phyloP scores from a whole-genome alignment of 2,888 invertebrate species.

The Acanthosepion esculentum region DNA sequence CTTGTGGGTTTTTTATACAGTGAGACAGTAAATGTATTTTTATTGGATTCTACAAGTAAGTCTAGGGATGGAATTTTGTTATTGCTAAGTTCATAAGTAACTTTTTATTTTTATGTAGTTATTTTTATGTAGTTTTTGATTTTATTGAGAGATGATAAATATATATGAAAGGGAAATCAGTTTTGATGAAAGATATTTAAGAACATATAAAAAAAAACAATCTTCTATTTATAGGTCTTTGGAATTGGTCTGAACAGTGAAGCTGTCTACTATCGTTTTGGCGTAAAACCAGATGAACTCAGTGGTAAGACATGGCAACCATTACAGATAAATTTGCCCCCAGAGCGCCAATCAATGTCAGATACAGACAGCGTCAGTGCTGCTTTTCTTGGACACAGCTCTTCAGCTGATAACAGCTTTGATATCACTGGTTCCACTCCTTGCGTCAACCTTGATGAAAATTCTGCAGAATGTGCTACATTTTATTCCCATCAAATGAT shows the following conservation, averaged over 20 bases:
- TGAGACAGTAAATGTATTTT: no score
- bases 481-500: conserved; percentile 44
- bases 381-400: conserved; percentile 34
- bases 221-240: conserved; percentile 64
- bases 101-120: no score
- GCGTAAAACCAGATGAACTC: conserved; percentile 73
- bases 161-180: no score
- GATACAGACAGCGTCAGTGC: conserved; percentile 48
- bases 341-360: conserved; percentile 36
- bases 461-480: conserved; percentile 45
- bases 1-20: no score
- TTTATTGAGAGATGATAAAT: no score
- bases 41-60: no score
- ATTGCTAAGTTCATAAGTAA: no score
- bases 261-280: conserved; percentile 65
- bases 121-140: no score
- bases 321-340: conserved; percentile 48
- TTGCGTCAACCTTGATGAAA: conserved; percentile 42
- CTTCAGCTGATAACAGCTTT: not conserved
- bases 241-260: conserved; percentile 65
- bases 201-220: not conserved
- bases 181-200: no score
- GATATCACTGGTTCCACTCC: conserved; percentile 35
- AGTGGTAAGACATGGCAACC: conserved; percentile 90
- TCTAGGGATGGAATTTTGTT: no score